Evolutionary conservation across 2,888 invertebrate genomes (phyloP).

Genomic region (Lottia gigantea): DNA sequence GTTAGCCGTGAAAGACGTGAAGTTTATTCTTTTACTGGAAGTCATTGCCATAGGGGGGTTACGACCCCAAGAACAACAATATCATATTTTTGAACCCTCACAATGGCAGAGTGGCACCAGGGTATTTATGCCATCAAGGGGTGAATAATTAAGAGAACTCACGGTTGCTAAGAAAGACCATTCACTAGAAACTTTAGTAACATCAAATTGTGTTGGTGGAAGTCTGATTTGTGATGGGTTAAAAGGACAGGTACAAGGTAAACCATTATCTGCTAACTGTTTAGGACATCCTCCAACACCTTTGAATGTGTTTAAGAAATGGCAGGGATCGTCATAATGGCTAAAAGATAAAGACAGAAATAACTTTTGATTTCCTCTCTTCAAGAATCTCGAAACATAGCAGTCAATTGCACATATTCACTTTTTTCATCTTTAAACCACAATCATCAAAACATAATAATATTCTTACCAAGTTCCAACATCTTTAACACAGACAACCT

Average conservation of each 20-base stretch:
- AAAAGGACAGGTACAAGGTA: conserved; percentile 26
- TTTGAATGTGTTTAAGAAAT: conserved; percentile 18
- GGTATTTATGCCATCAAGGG: too few relatives aligned
- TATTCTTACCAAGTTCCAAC: conserved; percentile 24
- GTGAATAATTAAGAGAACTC: neutral
- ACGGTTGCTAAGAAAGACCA: conserved; percentile 19
- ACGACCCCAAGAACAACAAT: too few relatives aligned
- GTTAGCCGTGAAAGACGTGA: too few relatives aligned
- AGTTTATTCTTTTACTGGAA: too few relatives aligned
- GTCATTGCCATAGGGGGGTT: too few relatives aligned
- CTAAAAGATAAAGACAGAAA: neutral
- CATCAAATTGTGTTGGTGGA: conserved; percentile 13
- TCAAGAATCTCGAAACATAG: too few relatives aligned
- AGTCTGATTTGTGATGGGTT: conserved; percentile 13
- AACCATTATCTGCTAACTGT: conserved; percentile 21
- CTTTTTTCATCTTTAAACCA: too few relatives aligned
- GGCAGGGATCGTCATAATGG: conserved; percentile 22
- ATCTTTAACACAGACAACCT: conserved; percentile 17
- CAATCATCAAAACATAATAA: too few relatives aligned
- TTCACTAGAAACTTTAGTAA: neutral
- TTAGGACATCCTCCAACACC: conserved; percentile 13
- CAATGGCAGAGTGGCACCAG: too few relatives aligned
- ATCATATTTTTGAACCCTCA: too few relatives aligned
- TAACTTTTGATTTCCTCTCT: too few relatives aligned
- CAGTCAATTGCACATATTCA: too few relatives aligned